Conservation (phyloP, 2,888 invertebrate genomes). For the Meghimatium bilineatum region DNA sequence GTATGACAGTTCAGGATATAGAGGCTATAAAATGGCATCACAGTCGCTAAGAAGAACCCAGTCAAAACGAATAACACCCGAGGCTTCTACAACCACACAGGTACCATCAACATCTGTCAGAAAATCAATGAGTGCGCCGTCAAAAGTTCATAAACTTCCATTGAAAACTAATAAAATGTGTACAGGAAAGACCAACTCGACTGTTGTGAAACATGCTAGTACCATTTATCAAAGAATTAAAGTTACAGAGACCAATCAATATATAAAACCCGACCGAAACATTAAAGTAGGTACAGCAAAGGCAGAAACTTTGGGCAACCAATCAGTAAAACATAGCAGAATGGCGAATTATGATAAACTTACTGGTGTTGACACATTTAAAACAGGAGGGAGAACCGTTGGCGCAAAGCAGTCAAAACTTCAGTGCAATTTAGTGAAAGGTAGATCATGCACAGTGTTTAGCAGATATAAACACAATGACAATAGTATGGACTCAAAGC, state of each 20-base stretch:
- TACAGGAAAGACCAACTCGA: too few relatives aligned
- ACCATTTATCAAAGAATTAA: neutral
- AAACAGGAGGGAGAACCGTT: neutral
- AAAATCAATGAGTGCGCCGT: neutral
- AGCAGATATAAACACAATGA: neutral
- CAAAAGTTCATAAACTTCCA: neutral
- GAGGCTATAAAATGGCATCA: neutral
- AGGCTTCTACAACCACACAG: neutral
- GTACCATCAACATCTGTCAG: neutral
- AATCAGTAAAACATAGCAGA: neutral
- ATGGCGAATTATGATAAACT: neutral
- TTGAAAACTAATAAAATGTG: neutral
- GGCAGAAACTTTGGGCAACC: neutral
- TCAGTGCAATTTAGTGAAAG: neutral
- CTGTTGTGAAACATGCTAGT: too few relatives aligned
- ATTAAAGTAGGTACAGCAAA: neutral
- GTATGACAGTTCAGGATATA: neutral
- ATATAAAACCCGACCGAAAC: neutral
- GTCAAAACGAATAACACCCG: neutral
- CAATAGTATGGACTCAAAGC: neutral
- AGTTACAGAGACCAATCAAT: neutral
- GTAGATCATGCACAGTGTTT: neutral
- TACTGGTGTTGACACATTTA: neutral
- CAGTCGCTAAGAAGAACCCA: neutral
- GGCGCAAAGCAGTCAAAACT: neutral